Conservation (phyloP, 2,888 invertebrate genomes). For the Apotomis turbidana region DNA sequence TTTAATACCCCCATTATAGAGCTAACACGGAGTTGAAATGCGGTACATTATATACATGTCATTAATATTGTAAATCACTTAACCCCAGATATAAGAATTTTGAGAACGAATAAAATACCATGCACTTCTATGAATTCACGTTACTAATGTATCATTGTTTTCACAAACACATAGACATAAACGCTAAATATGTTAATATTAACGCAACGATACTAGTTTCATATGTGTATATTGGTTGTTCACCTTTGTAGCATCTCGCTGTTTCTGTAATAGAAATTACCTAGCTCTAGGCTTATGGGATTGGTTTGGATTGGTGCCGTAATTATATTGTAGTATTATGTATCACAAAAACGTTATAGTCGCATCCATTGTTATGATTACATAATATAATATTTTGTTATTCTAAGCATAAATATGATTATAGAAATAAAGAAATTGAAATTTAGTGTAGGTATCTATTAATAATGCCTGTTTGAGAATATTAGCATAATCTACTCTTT, state of each 20-base stretch:
- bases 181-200: constrained; percentile 28
- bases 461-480: constrained; percentile 33
- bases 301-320: constrained; percentile 50
- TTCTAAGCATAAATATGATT: neutral
- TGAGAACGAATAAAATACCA: constrained; percentile 66
- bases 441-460: constrained; percentile 20
- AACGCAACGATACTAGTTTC: constrained; percentile 32
- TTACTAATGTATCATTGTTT: constrained; percentile 39
- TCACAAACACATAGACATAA: constrained; percentile 27
- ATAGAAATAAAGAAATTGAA: constrained; percentile 6
- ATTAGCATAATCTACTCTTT: constrained; percentile 16
- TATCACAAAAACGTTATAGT: constrained; percentile 18
- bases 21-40: constrained; percentile 37
- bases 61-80: constrained; percentile 14
- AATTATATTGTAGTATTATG: constrained; percentile 34
- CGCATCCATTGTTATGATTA: constrained; percentile 27
- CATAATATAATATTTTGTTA: constrained; percentile 1
- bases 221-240: constrained; percentile 33
- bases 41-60: constrained; percentile 22
- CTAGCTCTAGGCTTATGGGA: constrained; percentile 48
- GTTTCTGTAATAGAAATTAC: constrained; percentile 35
- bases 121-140: constrained; percentile 59
- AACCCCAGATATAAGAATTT: constrained; percentile 24
- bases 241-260: constrained; percentile 32
- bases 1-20: neutral